phyloP scores from a whole-genome alignment of 2,797 vertebrate species.

The Sebastes nivosus region DNA sequence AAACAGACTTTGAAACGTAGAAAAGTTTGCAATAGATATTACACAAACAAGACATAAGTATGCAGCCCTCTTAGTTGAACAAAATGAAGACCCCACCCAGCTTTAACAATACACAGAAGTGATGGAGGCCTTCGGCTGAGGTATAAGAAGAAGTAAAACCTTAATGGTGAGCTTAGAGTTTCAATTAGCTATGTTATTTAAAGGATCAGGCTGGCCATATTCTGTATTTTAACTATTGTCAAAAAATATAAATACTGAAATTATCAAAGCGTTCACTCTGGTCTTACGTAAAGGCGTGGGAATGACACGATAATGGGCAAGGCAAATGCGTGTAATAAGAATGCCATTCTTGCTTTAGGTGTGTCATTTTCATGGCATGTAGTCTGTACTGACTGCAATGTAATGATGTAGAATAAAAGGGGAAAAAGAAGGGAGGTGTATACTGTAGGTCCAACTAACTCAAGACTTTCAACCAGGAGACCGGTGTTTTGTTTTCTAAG shows the following conservation, averaged over 20 bases:
- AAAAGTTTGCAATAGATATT: slow-evolving; percentile 34
- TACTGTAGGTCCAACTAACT: too few relatives aligned
- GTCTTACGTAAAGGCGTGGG: accelerated
- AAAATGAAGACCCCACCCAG: neutral
- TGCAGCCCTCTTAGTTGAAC: slow-evolving; percentile 18
- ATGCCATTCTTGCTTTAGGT: too few relatives aligned
- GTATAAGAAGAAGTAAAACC: slow-evolving; percentile 1
- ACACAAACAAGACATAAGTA: slow-evolving; percentile 25
- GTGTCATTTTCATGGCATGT: too few relatives aligned
- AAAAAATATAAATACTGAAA: neutral
- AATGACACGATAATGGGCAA: too few relatives aligned
- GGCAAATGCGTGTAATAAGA: too few relatives aligned
- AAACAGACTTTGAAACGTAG: slow-evolving; percentile 3
- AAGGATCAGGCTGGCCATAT: neutral
- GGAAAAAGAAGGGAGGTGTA: too few relatives aligned
- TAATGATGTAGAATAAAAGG: too few relatives aligned
- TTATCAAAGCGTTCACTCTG: too few relatives aligned
- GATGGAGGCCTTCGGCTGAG: neutral
- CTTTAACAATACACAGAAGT: slow-evolving; percentile 15
- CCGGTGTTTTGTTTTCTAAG: too few relatives aligned
- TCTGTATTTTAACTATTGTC: neutral
- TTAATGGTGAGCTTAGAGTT: slow-evolving; percentile 4
- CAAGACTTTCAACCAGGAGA: too few relatives aligned
- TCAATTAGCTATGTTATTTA: slow-evolving; percentile 15
- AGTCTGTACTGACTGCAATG: too few relatives aligned